These are phyloP conservation scores for Trichosurus vulpecula DNA, from an alignment of 2,797 vertebrate species.

Conservation along the genomic window DNA sequence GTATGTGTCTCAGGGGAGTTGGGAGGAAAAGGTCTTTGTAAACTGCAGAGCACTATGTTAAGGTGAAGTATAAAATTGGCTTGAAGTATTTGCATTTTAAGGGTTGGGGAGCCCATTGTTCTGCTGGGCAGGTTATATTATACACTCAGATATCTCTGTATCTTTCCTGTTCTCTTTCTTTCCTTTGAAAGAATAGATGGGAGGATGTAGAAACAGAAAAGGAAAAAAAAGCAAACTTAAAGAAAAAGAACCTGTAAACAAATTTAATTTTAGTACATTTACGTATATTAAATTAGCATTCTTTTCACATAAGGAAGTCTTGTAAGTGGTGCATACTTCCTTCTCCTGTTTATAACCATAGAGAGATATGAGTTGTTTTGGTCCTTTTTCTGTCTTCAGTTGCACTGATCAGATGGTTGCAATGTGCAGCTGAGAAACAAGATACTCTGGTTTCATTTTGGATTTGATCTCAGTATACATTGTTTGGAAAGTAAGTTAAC, in stretches of 20 bases:
- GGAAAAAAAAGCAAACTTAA: not conserved
- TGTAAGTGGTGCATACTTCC: not conserved
- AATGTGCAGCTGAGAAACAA: not conserved
- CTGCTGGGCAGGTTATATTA: not conserved
- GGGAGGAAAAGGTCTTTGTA: not conserved
- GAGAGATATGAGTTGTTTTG: not conserved
- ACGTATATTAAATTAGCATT: not conserved
- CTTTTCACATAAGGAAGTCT: not conserved
- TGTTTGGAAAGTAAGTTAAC: not conserved
- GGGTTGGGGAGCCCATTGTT: not conserved
- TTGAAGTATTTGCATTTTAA: not conserved
- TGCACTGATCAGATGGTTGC: not conserved
- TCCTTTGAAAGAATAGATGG: not conserved
- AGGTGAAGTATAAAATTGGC: not conserved
- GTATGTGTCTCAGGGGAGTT: not conserved
- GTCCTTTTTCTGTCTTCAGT: not conserved
- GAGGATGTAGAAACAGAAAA: not conserved
- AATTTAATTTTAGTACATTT: not conserved
- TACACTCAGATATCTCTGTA: not conserved
- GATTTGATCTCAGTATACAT: not conserved
- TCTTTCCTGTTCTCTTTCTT: not conserved
- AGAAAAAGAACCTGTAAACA: not conserved
- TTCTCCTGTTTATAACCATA: not conserved
- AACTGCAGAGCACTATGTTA: not conserved
- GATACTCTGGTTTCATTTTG: not conserved